Percentiles rank a stretch among this genome's conserved stretches.
These are phyloP conservation scores for Apis dorsata DNA, from an alignment of 1,140 invertebrate genomes.

Conservation along the genomic window DNA sequence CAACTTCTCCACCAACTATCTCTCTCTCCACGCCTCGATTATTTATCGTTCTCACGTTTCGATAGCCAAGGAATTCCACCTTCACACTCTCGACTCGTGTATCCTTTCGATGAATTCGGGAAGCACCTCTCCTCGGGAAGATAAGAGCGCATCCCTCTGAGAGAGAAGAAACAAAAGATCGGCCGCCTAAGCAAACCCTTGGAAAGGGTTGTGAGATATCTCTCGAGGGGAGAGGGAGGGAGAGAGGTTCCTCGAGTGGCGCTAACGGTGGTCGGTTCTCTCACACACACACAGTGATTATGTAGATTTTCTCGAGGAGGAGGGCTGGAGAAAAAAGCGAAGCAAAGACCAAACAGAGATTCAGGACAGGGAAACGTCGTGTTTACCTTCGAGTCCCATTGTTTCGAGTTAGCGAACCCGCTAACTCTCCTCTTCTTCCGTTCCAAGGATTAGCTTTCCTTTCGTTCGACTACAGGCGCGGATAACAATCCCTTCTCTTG, in stretches of 20 bases:
- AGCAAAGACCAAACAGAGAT: conserved; percentile 42
- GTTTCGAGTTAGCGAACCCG: not conserved
- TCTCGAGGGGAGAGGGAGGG: too few relatives aligned
- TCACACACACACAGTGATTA: conserved; percentile 62
- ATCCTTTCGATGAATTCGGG: conserved; percentile 22
- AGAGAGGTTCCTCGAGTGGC: conserved; percentile 24
- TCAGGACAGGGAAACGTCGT: conserved; percentile 36
- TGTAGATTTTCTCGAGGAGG: conserved; percentile 47
- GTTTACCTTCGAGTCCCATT: conserved; percentile 44
- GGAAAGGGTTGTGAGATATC: not conserved
- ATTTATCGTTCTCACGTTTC: conserved; percentile 63
- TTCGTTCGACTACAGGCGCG: too few relatives aligned
- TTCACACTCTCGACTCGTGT: not conserved
- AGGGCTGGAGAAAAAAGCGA: conserved; percentile 17
- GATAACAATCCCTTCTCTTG: too few relatives aligned
- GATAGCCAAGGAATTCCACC: conserved; percentile 41
- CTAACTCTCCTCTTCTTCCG: too few relatives aligned
- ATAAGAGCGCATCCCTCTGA: conserved; percentile 13
- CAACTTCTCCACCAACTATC: too few relatives aligned
- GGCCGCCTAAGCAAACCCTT: conserved; percentile 58
- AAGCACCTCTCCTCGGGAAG: too few relatives aligned
- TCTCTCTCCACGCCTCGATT: conserved; percentile 16
- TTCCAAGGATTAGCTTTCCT: too few relatives aligned
- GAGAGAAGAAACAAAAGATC: conserved; percentile 63
- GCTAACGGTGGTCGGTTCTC: conserved; percentile 41